phyloP scores from a whole-genome alignment of 2,797 vertebrate genomes.

The Molossus alvarezi region DNA sequence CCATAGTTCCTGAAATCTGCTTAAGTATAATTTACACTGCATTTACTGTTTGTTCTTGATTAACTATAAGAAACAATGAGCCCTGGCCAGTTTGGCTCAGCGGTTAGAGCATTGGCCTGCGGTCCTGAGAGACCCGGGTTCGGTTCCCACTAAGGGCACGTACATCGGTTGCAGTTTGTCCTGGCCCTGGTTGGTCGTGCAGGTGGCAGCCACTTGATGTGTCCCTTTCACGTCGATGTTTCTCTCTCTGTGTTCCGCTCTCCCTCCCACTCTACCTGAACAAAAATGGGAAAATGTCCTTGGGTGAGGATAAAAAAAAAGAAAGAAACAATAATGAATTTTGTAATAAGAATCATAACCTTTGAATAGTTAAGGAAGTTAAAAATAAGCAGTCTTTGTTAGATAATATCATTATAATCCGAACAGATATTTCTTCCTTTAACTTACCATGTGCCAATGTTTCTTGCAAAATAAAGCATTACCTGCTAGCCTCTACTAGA shows the following conservation, averaged over 20 bases:
- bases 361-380: slow-evolving; percentile 52
- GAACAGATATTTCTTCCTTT: neutral
- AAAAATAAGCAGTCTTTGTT: slow-evolving; percentile 41
- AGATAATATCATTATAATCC: slow-evolving; percentile 9
- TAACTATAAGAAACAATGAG: slow-evolving; percentile 29
- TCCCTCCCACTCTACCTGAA: too few species aligned
- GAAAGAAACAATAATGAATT: neutral
- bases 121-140: too few species aligned
- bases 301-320: too few species aligned
- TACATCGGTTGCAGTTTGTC: too few species aligned
- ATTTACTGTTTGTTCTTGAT: neutral
- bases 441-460: neutral
- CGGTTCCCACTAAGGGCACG: too few species aligned
- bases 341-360: slow-evolving; percentile 42
- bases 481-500: neutral
- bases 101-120: too few species aligned
- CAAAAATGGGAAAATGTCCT: too few species aligned
- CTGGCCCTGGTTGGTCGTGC: too few species aligned
- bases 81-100: too few species aligned
- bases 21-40: neutral
- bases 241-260: too few species aligned
- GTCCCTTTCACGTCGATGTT: too few species aligned
- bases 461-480: slow-evolving; percentile 21
- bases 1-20: neutral
- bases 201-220: too few species aligned